Percentiles rank a stretch among this genome's conserved stretches.
Evolutionary conservation across 2,888 invertebrate genomes (phyloP).

Genomic region (Leptinotarsa rubiginosa): DNA sequence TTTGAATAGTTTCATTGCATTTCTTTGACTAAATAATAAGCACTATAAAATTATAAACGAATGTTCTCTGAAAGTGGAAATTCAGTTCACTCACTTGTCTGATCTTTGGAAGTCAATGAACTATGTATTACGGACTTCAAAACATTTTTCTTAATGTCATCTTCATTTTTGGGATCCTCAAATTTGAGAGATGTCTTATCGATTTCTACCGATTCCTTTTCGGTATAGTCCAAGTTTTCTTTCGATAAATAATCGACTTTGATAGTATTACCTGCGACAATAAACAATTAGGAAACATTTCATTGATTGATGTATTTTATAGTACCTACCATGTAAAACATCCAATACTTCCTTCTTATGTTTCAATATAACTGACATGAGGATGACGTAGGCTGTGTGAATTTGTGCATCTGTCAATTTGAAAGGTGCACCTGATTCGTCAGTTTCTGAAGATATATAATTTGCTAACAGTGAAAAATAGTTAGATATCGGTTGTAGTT

Average conservation of each 20-base stretch:
- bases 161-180: slow-evolving; percentile 45
- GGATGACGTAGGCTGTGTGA: slow-evolving; percentile 49
- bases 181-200: slow-evolving; percentile 41
- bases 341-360: slow-evolving; percentile 50
- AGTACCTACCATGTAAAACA: slow-evolving; percentile 47
- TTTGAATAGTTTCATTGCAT: too few species aligned
- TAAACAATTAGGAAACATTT: neutral
- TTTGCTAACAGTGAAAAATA: slow-evolving; percentile 47
- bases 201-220: slow-evolving; percentile 31
- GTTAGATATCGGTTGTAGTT: slow-evolving; percentile 46
- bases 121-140: slow-evolving; percentile 75
- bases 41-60: neutral
- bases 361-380: slow-evolving; percentile 50
- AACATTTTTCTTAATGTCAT: slow-evolving; percentile 69
- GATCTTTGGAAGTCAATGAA: slow-evolving; percentile 70
- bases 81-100: slow-evolving; percentile 36
- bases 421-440: slow-evolving; percentile 24
- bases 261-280: slow-evolving; percentile 32
- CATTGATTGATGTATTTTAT: neutral
- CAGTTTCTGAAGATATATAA: slow-evolving; percentile 29
- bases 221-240: slow-evolving; percentile 38
- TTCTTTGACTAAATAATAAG: too few species aligned
- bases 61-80: too few species aligned
- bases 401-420: slow-evolving; percentile 44
- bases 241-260: slow-evolving; percentile 52